phyloP scores from a whole-genome alignment of 1,140 invertebrate genomes.

The Drosophila bipectinata region DNA sequence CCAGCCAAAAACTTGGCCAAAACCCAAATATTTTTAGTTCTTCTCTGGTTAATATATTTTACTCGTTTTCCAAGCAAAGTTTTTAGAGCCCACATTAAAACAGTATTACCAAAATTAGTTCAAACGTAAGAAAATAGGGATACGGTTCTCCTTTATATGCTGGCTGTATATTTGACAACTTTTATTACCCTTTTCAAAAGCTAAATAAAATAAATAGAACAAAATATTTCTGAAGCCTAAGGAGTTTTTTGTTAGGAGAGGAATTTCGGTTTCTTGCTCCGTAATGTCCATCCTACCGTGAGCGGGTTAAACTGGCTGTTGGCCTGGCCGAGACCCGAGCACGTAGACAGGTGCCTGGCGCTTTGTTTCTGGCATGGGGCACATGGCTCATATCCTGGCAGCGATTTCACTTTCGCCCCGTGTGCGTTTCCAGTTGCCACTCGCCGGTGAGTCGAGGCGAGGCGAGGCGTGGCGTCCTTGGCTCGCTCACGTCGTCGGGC shows the following conservation, averaged over 20 bases:
- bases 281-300: background rate
- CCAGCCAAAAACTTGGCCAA: slow-evolving; percentile 18
- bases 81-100: slow-evolving; percentile 3
- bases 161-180: background rate
- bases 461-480: slow-evolving; percentile 31
- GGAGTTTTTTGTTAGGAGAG: background rate
- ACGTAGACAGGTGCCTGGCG: slow-evolving; percentile 45
- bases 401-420: slow-evolving; percentile 70
- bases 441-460: background rate
- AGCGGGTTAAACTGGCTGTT: slow-evolving; percentile 30
- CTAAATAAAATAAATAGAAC: background rate
- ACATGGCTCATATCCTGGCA: slow-evolving; percentile 59
- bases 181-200: background rate
- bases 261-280: background rate
- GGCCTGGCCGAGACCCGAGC: slow-evolving; percentile 22
- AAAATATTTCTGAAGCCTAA: background rate
- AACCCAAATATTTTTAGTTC: slow-evolving; percentile 17
- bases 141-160: background rate
- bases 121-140: too few species aligned
- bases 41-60: slow-evolving; percentile 23
- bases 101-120: too few species aligned
- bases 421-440: slow-evolving; percentile 13
- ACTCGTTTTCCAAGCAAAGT: slow-evolving; percentile 2
- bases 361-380: slow-evolving; percentile 9
- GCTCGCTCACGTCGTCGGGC: slow-evolving; percentile 70